These are phyloP conservation scores for Platyscapa corneri DNA, from an alignment of 1,140 invertebrate species.

Conservation along the genomic window DNA sequence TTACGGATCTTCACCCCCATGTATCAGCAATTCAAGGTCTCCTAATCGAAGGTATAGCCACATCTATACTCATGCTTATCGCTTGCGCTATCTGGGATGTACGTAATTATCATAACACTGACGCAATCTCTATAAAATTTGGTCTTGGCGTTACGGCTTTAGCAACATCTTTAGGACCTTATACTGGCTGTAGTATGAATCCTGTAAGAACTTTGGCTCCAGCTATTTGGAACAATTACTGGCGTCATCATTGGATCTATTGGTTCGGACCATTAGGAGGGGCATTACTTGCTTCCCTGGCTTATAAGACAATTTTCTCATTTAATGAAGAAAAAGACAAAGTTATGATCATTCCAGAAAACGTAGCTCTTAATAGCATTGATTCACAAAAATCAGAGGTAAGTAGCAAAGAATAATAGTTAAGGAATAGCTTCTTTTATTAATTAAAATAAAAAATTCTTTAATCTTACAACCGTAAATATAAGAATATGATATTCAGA, in stretches of 20 bases:
- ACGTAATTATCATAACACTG: constrained; percentile 72
- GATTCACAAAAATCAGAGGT: constrained; percentile 63
- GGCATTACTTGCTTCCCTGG: constrained; percentile 67
- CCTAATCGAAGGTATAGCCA: constrained; percentile 79
- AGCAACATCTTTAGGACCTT: constrained; percentile 74
- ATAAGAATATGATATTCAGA: too few relatives aligned
- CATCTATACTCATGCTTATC: constrained; percentile 81
- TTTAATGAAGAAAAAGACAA: constrained; percentile 44
- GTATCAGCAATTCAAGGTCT: constrained; percentile 74
- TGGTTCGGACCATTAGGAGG: constrained; percentile 75
- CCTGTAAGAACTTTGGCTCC: constrained; percentile 87
- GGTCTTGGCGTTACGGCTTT: constrained; percentile 74
- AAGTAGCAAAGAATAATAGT: background rate
- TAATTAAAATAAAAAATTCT: too few relatives aligned
- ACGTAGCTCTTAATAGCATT: constrained; percentile 64
- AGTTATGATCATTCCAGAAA: constrained; percentile 55
- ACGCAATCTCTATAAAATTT: constrained; percentile 75
- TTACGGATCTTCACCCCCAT: constrained; percentile 75
- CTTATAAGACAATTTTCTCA: constrained; percentile 67
- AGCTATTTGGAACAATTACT: constrained; percentile 82
- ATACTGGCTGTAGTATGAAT: constrained; percentile 88
- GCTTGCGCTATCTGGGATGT: constrained; percentile 80
- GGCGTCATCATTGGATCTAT: constrained; percentile 81
- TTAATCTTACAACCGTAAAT: too few relatives aligned
- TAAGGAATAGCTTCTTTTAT: background rate